Base-by-base conservation (phyloP, 2,113 vertebrate genomes). In the Psephotus haematonotus region DNA sequence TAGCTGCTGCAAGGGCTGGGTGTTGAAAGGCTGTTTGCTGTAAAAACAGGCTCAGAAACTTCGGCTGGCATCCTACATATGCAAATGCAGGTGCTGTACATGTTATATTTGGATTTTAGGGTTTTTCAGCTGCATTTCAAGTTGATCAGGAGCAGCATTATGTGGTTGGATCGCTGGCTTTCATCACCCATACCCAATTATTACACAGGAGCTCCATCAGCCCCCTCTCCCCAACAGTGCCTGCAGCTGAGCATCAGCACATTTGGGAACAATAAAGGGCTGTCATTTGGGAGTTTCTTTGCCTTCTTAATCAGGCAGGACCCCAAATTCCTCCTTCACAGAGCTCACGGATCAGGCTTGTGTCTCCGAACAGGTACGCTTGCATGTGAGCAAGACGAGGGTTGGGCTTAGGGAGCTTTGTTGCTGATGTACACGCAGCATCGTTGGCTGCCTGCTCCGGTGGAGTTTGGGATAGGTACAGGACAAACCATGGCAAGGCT, bases 71-170 rank as follows among this genome's bases (percentile, higher is more conserved):
- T 94, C 92, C 80, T 64, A 7, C 62, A 1, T 88, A 75, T 94
- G 93, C 93, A 93, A 86, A 93, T 84, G 28, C 17, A 31, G 88
- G 80, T 82, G 80, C 90, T 16, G 10, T 49, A 31, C 57, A 17
- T 8, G 57, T 90, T 96, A 55, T 75, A 84, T 94, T 96, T 72
- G 90, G 90, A 94, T 95, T 93, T 93, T 47, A 33, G 79, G 52
- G 57, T 28, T 76, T 93, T 96, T 87, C 83, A 28, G 72, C 50
- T 88, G 85, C 72, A 39, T 96, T 96, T 88, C 49, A 13, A 49
- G 81, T 33, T 3, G 2, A n/a, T 82, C 3, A 11, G 69, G 59
- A 75, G 83, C 77, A 86, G 52, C 62, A 11, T 81, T 39, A 35
- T 0, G 47, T 75, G 80, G 52, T 96, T 86, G 59, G 82, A 86